These are phyloP conservation scores for Coreoperca whiteheadi DNA, from an alignment of 2,113 vertebrate species.

Conservation along the genomic window DNA sequence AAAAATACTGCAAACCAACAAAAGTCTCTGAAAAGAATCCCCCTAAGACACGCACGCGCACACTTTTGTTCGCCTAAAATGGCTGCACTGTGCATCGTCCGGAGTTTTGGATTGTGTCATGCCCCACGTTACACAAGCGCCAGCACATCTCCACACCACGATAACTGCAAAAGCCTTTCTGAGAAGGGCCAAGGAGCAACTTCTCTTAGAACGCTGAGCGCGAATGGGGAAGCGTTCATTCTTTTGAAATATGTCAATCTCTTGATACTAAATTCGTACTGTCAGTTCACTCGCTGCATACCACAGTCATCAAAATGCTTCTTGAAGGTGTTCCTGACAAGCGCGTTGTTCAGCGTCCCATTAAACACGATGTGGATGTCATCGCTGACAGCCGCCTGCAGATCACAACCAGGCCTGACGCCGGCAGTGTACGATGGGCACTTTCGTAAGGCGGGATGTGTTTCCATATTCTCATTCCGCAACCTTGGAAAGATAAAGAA, in stretches of 20 bases:
- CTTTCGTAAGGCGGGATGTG: background rate
- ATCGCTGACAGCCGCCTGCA: fast-evolving
- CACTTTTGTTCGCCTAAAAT: background rate
- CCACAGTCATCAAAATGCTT: fast-evolving
- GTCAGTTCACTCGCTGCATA: background rate
- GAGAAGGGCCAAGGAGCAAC: constrained; percentile 2
- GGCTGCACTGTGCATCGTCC: too few relatives aligned
- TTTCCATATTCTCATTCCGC: fast-evolving
- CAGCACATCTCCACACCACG: background rate
- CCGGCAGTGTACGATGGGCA: constrained; percentile 12
- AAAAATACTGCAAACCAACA: background rate
- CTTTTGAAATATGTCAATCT: too few relatives aligned
- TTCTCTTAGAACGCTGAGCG: background rate
- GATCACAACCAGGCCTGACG: constrained; percentile 58
- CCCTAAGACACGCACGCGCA: background rate
- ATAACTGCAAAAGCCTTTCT: constrained; percentile 13
- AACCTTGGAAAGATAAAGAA: constrained; percentile 37
- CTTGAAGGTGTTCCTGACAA: constrained; percentile 50
- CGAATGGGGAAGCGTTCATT: constrained; percentile 33
- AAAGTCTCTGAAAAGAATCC: background rate
- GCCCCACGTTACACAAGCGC: background rate
- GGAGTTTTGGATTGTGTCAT: background rate
- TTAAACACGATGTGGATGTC: constrained; percentile 28
- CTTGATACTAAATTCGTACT: fast-evolving
- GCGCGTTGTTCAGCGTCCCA: constrained; percentile 19